A percentile compares a stretch with the other conserved stretches of the same genome.
Evolutionary conservation across 92 coral and sea anemone species (phyloP).

Genomic region (Meandrina meandrites): DNA sequence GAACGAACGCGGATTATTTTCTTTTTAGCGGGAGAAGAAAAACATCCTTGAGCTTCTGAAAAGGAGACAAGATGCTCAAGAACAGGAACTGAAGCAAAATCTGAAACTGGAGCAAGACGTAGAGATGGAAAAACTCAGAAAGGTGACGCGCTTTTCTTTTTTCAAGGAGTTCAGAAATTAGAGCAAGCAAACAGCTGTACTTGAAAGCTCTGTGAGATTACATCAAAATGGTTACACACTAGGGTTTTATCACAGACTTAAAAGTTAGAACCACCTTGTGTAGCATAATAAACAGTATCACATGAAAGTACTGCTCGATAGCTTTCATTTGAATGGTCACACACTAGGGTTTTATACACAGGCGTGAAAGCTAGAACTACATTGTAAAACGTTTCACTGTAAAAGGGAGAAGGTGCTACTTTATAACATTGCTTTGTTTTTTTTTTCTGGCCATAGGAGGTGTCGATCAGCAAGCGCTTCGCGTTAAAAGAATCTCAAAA

Average conservation of each 20-base stretch:
- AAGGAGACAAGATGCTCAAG: constrained; percentile 74
- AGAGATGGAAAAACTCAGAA: constrained; percentile 89
- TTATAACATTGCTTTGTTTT: neutral
- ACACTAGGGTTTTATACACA: no score
- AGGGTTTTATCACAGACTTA: neutral
- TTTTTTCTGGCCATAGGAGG: constrained; percentile 58
- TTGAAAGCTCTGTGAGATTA: neutral
- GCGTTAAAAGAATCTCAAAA: constrained; percentile 90
- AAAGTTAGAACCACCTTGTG: neutral
- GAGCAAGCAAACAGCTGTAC: neutral
- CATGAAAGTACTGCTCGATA: neutral
- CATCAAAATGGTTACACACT: neutral
- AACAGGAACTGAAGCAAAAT: constrained; percentile 76
- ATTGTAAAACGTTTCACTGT: neutral
- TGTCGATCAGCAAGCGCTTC: constrained; percentile 84
- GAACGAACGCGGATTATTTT: neutral
- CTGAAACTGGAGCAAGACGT: constrained; percentile 90
- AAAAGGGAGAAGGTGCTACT: neutral
- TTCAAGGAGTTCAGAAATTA: neutral
- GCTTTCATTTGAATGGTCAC: neutral
- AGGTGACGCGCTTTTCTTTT: constrained; percentile 49
- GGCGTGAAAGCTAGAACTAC: neutral
- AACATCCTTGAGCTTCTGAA: constrained; percentile 76
- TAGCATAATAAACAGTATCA: neutral
- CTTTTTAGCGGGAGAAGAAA: constrained; percentile 75